These are phyloP conservation scores for Penelope pileata DNA, from an alignment of 2,113 vertebrate species.

Conservation along the genomic window DNA sequence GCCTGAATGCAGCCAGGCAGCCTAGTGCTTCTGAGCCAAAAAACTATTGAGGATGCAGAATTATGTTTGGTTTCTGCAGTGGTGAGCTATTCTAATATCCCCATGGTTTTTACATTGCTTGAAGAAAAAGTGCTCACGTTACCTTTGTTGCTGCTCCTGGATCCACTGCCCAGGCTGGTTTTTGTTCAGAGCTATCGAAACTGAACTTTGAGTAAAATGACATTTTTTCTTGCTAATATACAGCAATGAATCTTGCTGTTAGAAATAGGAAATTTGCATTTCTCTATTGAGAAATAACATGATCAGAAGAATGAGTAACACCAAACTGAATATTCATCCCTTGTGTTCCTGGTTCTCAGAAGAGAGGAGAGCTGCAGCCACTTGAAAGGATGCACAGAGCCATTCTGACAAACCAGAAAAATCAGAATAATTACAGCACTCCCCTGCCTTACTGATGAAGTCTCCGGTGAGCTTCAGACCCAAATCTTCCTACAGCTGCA, in stretches of 20 bases:
- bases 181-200: neutral
- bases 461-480: neutral
- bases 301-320: neutral
- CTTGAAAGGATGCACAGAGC: neutral
- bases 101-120: neutral
- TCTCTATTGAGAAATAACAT: neutral
- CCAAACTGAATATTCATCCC: neutral
- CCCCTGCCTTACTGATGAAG: slow-evolving; percentile 20
- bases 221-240: neutral
- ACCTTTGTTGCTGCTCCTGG: neutral
- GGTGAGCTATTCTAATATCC: neutral
- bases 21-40: neutral
- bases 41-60: neutral
- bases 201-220: neutral
- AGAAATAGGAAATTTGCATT: neutral
- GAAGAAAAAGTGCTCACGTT: neutral
- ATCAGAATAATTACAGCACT: neutral
- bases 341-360: neutral
- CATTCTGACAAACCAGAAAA: neutral
- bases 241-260: neutral
- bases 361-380: neutral
- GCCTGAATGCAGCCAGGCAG: neutral
- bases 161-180: neutral
- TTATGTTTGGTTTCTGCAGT: neutral
- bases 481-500: neutral